Conservation (phyloP, 2,113 vertebrate genomes). For the Xenus cinereus region DNA sequence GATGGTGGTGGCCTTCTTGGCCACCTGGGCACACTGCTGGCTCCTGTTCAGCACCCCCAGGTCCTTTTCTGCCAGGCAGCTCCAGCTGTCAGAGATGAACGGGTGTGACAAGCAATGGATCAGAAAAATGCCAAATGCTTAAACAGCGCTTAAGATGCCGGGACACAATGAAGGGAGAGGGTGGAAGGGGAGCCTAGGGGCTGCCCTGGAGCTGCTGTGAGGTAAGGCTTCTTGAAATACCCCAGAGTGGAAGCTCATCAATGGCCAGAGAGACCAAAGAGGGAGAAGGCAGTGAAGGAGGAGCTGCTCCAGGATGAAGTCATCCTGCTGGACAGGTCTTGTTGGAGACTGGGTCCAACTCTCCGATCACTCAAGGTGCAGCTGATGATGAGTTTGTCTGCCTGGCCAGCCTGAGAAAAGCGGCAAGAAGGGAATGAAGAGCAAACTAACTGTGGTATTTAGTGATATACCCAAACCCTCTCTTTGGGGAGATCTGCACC, state of each 20-base stretch:
- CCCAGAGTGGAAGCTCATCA: neutral
- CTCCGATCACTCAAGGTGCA: neutral
- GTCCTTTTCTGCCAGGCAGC: too few relatives aligned
- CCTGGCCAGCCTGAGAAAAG: neutral
- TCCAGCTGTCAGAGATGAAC: neutral
- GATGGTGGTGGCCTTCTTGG: too few relatives aligned
- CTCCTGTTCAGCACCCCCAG: too few relatives aligned
- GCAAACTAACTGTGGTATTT: neutral
- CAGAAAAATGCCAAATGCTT: neutral
- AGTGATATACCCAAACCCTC: accelerated
- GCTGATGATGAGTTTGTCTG: neutral
- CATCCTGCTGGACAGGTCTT: neutral
- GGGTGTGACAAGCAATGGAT: accelerated
- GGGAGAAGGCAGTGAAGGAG: neutral
- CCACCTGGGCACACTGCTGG: too few relatives aligned
- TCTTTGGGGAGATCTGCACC: neutral
- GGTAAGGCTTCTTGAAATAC: neutral
- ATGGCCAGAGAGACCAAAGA: neutral
- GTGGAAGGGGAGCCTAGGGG: accelerated
- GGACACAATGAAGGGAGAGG: neutral
- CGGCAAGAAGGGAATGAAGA: neutral
- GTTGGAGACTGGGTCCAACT: neutral
- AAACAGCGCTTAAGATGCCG: neutral
- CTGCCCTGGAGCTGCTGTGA: neutral
- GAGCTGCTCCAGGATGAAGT: neutral